phyloP scores from a whole-genome alignment of 2,113 vertebrate genomes.

The Myxocyprinus asiaticus region DNA sequence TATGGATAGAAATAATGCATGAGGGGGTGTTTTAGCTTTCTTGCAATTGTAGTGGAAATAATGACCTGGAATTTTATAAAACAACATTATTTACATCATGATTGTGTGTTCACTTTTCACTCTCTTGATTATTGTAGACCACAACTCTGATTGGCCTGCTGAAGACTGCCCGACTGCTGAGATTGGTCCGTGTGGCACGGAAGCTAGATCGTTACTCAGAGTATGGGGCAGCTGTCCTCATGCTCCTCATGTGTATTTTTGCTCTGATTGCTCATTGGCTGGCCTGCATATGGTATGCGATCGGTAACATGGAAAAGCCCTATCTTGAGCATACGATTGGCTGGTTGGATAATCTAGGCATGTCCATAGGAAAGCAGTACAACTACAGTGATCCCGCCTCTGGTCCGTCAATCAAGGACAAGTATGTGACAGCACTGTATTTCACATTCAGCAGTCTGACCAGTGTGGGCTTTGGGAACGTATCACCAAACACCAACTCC shows the following conservation, averaged over 20 bases:
- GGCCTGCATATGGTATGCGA: constrained; percentile 99
- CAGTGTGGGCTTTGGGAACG: constrained; percentile 97
- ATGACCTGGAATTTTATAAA: no score
- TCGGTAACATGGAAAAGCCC: constrained; percentile 95
- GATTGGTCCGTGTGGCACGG: constrained; percentile 92
- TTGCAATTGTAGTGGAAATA: no score
- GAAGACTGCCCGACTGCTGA: constrained; percentile 93
- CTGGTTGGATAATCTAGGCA: constrained; percentile 96
- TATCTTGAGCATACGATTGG: constrained; percentile 96
- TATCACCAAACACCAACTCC: constrained; percentile 98
- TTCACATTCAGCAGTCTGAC: constrained; percentile 99
- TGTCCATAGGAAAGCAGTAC: constrained; percentile 94
- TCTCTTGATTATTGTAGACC: constrained; percentile 73
- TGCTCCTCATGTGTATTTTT: constrained; percentile 99
- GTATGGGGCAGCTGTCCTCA: constrained; percentile 95
- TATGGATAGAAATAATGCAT: no score
- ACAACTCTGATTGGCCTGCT: constrained; percentile 95
- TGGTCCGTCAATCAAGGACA: constrained; percentile 98
- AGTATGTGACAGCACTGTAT: constrained; percentile 98
- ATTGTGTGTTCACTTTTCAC: no score
- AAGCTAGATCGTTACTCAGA: constrained; percentile 97
- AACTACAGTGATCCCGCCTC: constrained; percentile 94
- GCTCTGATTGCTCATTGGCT: constrained; percentile 98
- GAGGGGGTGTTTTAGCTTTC: no score
- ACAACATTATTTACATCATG: no score